phyloP scores from a whole-genome alignment of 2,888 invertebrate species.

The Osmoderma eremita region DNA sequence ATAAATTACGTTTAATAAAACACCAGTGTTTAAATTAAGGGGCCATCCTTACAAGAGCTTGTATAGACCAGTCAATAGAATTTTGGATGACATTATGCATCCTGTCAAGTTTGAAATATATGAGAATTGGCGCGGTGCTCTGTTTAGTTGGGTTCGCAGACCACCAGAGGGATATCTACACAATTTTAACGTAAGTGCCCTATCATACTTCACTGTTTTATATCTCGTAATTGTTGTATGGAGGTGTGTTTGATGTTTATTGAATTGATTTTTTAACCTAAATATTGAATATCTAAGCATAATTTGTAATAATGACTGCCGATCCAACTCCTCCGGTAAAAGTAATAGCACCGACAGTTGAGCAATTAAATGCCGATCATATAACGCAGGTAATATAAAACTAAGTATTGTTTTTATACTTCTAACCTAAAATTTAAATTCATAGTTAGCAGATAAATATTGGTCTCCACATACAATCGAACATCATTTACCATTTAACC shows the following conservation, averaged over 20 bases:
- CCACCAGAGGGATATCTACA: no score
- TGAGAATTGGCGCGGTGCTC: no score
- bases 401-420: slow-evolving; percentile 16
- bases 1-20: no score
- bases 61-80: no score
- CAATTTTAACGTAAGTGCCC: no score
- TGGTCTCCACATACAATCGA: slow-evolving; percentile 89
- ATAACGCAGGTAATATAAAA: slow-evolving; percentile 80
- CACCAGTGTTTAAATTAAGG: no score
- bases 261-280: slow-evolving; percentile 1
- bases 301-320: slow-evolving; percentile 39
- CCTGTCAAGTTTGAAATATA: no score
- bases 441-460: slow-evolving; percentile 86
- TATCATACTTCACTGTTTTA: no score
- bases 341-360: slow-evolving; percentile 80
- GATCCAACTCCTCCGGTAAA: slow-evolving; percentile 53
- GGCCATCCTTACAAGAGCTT: no score
- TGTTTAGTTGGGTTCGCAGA: no score
- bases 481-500: slow-evolving; percentile 78
- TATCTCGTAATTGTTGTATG: not conserved
- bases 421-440: slow-evolving; percentile 44
- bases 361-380: slow-evolving; percentile 90
- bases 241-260: slow-evolving; percentile 21
- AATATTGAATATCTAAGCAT: not conserved
- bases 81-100: no score